phyloP scores from a whole-genome alignment of 2,888 invertebrate species.

The Dioctria linearis region DNA sequence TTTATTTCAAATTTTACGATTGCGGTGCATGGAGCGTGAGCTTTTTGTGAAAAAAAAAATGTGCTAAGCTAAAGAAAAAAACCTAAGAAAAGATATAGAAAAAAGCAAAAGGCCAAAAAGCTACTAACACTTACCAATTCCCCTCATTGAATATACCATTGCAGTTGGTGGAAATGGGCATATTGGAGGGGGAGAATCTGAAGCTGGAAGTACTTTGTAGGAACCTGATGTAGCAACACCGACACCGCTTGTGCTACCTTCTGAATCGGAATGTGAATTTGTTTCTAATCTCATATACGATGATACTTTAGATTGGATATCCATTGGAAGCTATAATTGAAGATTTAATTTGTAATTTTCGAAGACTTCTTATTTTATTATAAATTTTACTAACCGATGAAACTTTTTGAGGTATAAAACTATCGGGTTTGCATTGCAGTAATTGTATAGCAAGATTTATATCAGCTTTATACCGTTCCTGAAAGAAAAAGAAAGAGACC shows the following conservation, averaged over 20 bases:
- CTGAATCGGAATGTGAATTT: conserved; percentile 71
- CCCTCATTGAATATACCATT: conserved; percentile 80
- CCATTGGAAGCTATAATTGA: conserved; percentile 83
- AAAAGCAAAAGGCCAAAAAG: conserved; percentile 62
- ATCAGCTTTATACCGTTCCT: conserved; percentile 95
- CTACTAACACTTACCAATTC: conserved; percentile 72
- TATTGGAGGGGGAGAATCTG: conserved; percentile 69
- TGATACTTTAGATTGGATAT: conserved; percentile 91
- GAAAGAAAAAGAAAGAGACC: conserved; percentile 68
- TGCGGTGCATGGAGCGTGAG: conserved; percentile 38
- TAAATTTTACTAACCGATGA: conserved; percentile 80
- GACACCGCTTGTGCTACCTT: conserved; percentile 70
- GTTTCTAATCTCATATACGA: conserved; percentile 75
- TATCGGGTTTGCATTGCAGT: conserved; percentile 94
- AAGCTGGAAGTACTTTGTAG: conserved; percentile 71
- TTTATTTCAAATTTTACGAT: conserved; percentile 7
- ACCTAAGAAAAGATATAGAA: conserved; percentile 58
- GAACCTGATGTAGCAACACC: conserved; percentile 69
- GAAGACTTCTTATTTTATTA: neutral
- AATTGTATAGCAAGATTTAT: conserved; percentile 94
- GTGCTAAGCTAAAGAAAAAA: conserved; percentile 59
- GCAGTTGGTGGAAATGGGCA: conserved; percentile 86
- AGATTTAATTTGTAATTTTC: neutral
- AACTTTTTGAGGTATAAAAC: conserved; percentile 92
- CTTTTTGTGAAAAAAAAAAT: neutral